Evolutionary conservation across 2,888 invertebrate species (phyloP).

Genomic region (Amphipoea lucens): DNA sequence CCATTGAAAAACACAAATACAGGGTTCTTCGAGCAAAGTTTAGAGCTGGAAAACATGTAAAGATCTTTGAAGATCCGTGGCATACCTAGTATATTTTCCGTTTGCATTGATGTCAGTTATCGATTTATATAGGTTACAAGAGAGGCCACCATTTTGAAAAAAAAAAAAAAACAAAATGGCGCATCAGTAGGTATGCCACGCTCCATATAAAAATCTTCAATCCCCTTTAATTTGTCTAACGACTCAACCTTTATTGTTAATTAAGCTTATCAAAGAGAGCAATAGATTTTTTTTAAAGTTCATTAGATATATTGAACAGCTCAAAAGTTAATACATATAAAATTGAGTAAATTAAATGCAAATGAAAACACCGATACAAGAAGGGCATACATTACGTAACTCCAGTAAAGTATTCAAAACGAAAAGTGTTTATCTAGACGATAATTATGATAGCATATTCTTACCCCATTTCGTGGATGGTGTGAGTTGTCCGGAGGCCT

Average conservation of each 20-base stretch:
- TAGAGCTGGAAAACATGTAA: neutral
- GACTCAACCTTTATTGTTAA: neutral
- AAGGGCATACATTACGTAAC: neutral
- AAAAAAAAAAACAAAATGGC: too few species aligned
- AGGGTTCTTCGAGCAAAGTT: neutral
- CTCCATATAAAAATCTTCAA: too few species aligned
- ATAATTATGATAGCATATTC: slow-evolving; percentile 36
- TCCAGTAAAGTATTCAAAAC: neutral
- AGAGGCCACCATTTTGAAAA: too few species aligned
- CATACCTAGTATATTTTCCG: too few species aligned
- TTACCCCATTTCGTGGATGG: slow-evolving; percentile 84
- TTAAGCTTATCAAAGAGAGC: too few species aligned
- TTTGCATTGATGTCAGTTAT: too few species aligned
- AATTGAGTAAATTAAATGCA: too few species aligned
- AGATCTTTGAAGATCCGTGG: too few species aligned
- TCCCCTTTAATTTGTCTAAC: neutral
- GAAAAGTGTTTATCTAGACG: neutral
- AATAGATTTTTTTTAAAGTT: too few species aligned
- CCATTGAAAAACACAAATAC: neutral
- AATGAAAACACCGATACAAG: neutral
- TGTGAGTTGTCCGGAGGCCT: slow-evolving; percentile 91
- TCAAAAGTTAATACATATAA: neutral
- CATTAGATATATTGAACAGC: neutral
- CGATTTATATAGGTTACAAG: too few species aligned
- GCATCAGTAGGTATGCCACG: too few species aligned